Base-by-base conservation (phyloP, 2,888 invertebrate species). In the Cerceris ruficornis region DNA sequence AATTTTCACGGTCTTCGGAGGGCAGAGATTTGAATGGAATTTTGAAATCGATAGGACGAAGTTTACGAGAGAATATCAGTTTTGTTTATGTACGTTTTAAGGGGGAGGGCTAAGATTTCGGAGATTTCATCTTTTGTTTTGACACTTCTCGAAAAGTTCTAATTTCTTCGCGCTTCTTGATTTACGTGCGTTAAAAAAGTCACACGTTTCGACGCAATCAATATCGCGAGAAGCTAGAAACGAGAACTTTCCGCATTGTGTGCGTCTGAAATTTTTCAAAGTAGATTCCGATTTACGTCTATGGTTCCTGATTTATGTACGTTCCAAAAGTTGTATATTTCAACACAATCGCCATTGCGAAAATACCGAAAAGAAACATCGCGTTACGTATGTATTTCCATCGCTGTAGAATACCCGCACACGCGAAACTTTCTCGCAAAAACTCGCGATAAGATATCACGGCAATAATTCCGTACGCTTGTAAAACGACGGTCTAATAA, bases 271-370 rank as follows among this genome's bases (percentile, higher is more conserved):
- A 46, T 46, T 46, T 46, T 11, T 11, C 6, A 11, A 11, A 46
- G 28, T 28, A 46, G 11, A 11, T 46, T 11, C 46, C 2, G 5
- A 46, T 46, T 28, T 28, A 28, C 28, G 28, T 2, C 28, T 28
- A 28, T 4, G 28, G 28, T 28, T 1, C 4, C 28, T 28, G 28
- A 28, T 28, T 28, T 28, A 28, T 11, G 46, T 46, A 46, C 6
- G 11, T 46, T 46, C 28, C 11, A 46, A 46, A 46, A 11, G 46
- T 46, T 46, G 46, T 46, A 11, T 46, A 11, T 46, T 46, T 46
- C 28, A 28, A 28, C 28, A 76, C 81, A 75, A 81, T 81, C 81
- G 81, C 71, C 77, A 73, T 80, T 77, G 52, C 80, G 80, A 73
- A 76, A 80, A 72, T 57, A 69, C 76, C 79, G 70, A 72, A 28